These are phyloP conservation scores for Brachionus paranguensis DNA, from an alignment of 1,140 invertebrate genomes.

Conservation along the genomic window DNA sequence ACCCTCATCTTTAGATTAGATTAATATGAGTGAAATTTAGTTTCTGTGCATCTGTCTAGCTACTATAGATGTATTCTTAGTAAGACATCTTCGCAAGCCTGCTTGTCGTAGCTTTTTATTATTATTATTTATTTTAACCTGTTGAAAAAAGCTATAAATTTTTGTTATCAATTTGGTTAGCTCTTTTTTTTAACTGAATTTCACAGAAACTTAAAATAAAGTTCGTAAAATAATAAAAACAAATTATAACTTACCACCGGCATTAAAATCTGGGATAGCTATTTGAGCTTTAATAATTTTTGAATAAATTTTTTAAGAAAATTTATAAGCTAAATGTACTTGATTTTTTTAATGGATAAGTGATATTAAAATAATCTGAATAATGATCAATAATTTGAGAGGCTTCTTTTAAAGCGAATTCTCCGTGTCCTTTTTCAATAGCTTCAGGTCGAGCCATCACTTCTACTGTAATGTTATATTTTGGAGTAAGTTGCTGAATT, in stretches of 20 bases:
- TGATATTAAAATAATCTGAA: background rate
- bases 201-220: no score
- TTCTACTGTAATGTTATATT: background rate
- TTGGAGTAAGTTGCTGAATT: background rate
- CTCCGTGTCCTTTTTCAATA: background rate
- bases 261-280: background rate
- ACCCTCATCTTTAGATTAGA: no score
- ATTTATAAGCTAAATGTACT: background rate
- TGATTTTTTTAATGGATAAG: conserved; percentile 44
- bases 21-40: no score
- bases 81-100: no score
- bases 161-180: no score
- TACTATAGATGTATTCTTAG: no score
- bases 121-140: no score
- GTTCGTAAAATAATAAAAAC: no score
- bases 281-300: conserved; percentile 19
- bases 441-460: conserved; percentile 1
- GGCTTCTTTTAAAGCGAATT: conserved; percentile 7
- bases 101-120: no score
- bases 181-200: no score
- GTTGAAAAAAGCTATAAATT: no score
- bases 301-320: background rate
- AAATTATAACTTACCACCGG: background rate
- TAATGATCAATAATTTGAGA: background rate
- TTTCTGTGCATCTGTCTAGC: no score